A percentile compares a stretch with the other conserved stretches of the same genome.
These are phyloP conservation scores for Trematomus bernacchii DNA, from an alignment of 2,797 vertebrate genomes.

Conservation along the genomic window DNA sequence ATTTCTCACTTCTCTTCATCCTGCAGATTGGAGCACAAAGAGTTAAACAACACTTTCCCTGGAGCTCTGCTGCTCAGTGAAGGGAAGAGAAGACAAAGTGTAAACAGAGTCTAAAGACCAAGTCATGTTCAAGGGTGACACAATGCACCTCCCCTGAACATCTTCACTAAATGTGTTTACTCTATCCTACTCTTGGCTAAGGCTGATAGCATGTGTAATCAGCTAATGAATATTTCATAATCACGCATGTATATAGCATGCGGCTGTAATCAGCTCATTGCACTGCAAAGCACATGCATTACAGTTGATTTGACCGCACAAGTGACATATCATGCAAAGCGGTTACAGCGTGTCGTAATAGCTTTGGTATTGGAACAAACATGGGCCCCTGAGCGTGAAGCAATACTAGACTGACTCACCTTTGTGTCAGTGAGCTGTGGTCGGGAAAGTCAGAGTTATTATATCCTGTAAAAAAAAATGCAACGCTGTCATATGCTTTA, in stretches of 20 bases:
- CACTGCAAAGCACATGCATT: constrained; percentile 16
- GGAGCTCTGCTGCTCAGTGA: constrained; percentile 44
- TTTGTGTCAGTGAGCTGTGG: constrained; percentile 36
- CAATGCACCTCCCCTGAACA: constrained; percentile 33
- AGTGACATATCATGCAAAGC: constrained; percentile 31
- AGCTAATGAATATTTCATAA: constrained; percentile 49
- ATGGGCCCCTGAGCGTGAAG: not conserved
- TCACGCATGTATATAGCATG: constrained; percentile 26
- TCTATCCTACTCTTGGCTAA: constrained; percentile 14
- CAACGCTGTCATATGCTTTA: constrained; percentile 51
- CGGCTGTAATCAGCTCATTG: constrained; percentile 26
- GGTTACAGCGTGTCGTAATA: constrained; percentile 24
- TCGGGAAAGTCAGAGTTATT: constrained; percentile 49
- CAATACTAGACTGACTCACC: constrained; percentile 21
- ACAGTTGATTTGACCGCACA: constrained; percentile 32
- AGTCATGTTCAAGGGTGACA: constrained; percentile 33
- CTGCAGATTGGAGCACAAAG: constrained; percentile 26
- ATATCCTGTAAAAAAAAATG: constrained; percentile 48
- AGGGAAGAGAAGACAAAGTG: constrained; percentile 32
- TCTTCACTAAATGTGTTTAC: constrained; percentile 25
- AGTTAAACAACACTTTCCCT: constrained; percentile 43
- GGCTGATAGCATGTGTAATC: constrained; percentile 34
- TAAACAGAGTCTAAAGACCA: constrained; percentile 52
- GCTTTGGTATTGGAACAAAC: constrained; percentile 20
- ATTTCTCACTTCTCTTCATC: constrained; percentile 26